A percentile compares a stretch with the other conserved stretches of the same genome.
Evolutionary conservation across 2,797 vertebrate genomes (phyloP).

Genomic region (Periophthalmus magnuspinnatus): DNA sequence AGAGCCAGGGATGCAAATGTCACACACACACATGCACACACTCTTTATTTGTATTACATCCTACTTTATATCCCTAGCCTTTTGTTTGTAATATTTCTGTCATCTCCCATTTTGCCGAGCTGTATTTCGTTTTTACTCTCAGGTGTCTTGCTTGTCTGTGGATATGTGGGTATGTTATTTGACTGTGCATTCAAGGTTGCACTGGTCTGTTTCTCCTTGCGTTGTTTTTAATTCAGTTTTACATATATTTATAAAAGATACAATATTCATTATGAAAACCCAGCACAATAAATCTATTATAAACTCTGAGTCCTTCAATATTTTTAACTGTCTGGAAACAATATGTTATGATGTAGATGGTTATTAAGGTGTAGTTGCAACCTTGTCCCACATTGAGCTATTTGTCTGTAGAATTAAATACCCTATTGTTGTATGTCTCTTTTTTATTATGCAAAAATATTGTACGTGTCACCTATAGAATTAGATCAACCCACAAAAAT

Average conservation of each 20-base stretch:
- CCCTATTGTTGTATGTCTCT: too few relatives aligned
- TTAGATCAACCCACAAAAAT: too few relatives aligned
- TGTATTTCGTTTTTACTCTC: constrained; percentile 25
- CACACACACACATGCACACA: constrained; percentile 47
- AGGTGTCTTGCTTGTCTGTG: constrained; percentile 26
- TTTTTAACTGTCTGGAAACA: background rate
- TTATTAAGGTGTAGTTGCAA: background rate
- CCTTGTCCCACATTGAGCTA: background rate
- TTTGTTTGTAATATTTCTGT: constrained; percentile 64
- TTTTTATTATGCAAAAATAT: too few relatives aligned
- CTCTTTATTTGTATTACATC: constrained; percentile 60
- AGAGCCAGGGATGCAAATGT: constrained; percentile 77
- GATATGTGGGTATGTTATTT: constrained; percentile 37
- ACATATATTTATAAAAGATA: constrained; percentile 45
- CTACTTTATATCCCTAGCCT: constrained; percentile 62
- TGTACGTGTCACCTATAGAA: too few relatives aligned
- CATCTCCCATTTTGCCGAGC: constrained; percentile 36
- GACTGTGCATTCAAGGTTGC: constrained; percentile 68
- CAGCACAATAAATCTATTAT: background rate
- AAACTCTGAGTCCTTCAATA: too few relatives aligned
- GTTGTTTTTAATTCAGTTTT: constrained; percentile 63
- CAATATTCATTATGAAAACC: background rate
- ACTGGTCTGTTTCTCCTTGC: constrained; percentile 53
- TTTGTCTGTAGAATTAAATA: background rate
- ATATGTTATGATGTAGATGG: background rate